These are phyloP conservation scores for Eupsittula cactorum DNA, from an alignment of 2,113 vertebrate genomes.

Conservation along the genomic window DNA sequence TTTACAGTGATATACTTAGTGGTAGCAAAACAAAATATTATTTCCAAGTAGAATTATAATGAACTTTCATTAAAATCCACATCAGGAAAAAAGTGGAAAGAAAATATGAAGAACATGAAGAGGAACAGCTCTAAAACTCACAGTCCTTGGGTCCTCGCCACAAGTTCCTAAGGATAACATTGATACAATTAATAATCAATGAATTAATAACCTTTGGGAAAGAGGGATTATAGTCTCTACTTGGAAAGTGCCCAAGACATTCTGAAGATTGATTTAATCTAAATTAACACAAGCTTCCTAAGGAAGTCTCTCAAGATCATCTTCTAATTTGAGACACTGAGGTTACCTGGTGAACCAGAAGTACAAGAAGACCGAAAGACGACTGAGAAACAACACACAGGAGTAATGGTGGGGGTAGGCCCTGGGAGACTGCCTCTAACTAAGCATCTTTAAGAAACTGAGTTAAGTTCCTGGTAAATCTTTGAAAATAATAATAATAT, in stretches of 20 bases:
- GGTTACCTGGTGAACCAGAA: not conserved
- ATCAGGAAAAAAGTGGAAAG: not conserved
- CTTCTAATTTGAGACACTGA: not conserved
- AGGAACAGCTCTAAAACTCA: not conserved
- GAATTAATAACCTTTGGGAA: conserved; percentile 48
- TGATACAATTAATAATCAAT: conserved; percentile 32
- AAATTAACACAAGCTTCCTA: not conserved
- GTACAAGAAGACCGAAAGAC: not conserved
- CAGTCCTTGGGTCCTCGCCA: not conserved
- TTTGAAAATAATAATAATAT: not conserved
- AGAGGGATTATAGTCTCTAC: not conserved
- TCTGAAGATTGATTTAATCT: conserved; percentile 3
- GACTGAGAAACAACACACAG: not conserved
- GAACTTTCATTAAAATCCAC: conserved; percentile 8
- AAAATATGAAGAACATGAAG: not conserved
- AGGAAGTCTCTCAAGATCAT: not conserved
- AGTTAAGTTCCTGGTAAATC: not conserved
- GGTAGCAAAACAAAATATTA: not conserved
- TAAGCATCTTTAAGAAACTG: not conserved
- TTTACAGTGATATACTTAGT: not conserved
- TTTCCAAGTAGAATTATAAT: conserved; percentile 25
- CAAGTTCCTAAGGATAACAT: conserved; percentile 5
- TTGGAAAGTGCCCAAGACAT: not conserved
- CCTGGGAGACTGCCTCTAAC: not conserved
- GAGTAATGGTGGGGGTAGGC: not conserved